Base-by-base conservation (phyloP, 2,797 vertebrate genomes). In the Pangasius macronema region DNA sequence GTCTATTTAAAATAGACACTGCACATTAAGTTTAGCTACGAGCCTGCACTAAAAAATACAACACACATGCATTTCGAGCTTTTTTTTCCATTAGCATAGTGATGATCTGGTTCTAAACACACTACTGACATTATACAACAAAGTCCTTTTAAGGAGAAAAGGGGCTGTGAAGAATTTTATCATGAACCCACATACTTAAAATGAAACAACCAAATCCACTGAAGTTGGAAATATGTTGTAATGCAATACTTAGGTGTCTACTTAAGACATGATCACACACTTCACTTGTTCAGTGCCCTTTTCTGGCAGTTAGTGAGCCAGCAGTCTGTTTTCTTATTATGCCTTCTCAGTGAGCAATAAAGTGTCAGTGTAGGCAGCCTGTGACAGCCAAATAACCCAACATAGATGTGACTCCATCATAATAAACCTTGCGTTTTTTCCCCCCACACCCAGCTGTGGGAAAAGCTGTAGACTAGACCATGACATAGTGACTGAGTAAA, bases 311-410 rank as follows among this genome's bases (percentile, higher is more conserved):
- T 75, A 42, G 18, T 53, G 77, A 55, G 83, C 36, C 77, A 85
- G 67, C 68, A 55, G 67, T 61, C 24, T n/a, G 30, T 85, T 88
- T 88, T 49, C 51, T 51, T 73, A 42, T 68, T 46, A 83, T 65
- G 55, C 49, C 36, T 55, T 76, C 59, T 82, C 65, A 73, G 1
- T 85, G 53, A 87, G 53, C 42, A 85, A 80, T 81, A 67, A 80
- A 87, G 65, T 70, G 68, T 84, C n/a, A 72, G n/a, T 59, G 82
- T 68, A 72, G 63, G 51, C 42, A 10, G 73, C n/a, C 11, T 11
- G 46, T 7, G 14, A 79, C 73, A 77, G 27, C 61, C 51, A 84
- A 79, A 84, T 79, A 70, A 59, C 51, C 36, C 51, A 79, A 80
- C 75, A 84, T 75, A 49, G 24, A 82, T 65, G 73, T 77, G 42